Evolutionary conservation across 1,140 invertebrate genomes (phyloP).

Genomic region (Pissodes strobi): DNA sequence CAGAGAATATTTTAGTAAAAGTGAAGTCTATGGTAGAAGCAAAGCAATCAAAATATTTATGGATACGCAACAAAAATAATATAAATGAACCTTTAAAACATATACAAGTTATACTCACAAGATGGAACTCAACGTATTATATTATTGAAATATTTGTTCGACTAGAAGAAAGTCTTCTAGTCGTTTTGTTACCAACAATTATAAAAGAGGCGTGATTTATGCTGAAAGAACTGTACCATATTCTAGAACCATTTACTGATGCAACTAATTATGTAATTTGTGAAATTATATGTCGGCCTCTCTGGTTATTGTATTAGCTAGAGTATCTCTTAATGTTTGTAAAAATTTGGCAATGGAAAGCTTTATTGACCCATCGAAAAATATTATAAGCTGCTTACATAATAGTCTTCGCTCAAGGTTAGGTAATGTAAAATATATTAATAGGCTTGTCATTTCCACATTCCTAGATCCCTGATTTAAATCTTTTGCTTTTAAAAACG

Average conservation of each 20-base stretch:
- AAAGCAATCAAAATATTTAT: slow-evolving; percentile 40
- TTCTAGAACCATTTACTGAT: slow-evolving; percentile 43
- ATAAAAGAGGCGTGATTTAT: slow-evolving; percentile 37
- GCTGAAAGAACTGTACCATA: slow-evolving; percentile 32
- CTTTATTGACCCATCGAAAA: slow-evolving; percentile 7
- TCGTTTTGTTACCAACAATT: slow-evolving; percentile 15
- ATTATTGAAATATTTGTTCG: slow-evolving; percentile 49
- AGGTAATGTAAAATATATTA: slow-evolving; percentile 26
- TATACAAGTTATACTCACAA: slow-evolving; percentile 46
- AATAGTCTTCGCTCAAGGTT: slow-evolving; percentile 7
- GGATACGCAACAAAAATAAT: slow-evolving; percentile 18
- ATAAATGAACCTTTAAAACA: slow-evolving; percentile 25
- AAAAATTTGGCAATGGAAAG: slow-evolving; percentile 11
- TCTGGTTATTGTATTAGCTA: slow-evolving; percentile 24
- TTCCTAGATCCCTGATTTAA: slow-evolving; percentile 38
- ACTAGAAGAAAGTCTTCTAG: slow-evolving; percentile 36
- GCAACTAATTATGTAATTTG: slow-evolving; percentile 41
- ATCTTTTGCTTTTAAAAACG: slow-evolving; percentile 22
- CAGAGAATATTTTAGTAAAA: slow-evolving; percentile 37
- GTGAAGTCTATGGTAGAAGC: slow-evolving; percentile 45
- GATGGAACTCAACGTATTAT: slow-evolving; percentile 52
- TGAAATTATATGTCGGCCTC: slow-evolving; percentile 42
- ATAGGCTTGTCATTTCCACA: slow-evolving; percentile 20
- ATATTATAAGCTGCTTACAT: slow-evolving; percentile 1
- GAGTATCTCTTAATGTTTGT: slow-evolving; percentile 23